Percentiles rank a stretch among this genome's conserved stretches.
phyloP scores from a whole-genome alignment of 2,113 vertebrate genomes.

The Elephas maximus region DNA sequence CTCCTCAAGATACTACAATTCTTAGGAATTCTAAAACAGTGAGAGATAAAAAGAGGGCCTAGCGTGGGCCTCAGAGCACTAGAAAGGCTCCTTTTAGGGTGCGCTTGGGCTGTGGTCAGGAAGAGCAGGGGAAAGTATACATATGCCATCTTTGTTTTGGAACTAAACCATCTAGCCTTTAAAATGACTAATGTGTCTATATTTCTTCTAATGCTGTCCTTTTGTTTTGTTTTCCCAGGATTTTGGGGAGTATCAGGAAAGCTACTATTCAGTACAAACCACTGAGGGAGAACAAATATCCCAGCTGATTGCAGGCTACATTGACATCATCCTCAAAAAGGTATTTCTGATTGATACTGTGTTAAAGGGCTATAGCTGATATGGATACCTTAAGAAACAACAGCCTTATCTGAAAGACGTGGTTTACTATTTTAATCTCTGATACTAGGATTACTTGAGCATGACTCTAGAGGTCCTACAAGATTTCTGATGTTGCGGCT shows the following conservation, averaged over 20 bases:
- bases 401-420: background rate
- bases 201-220: background rate
- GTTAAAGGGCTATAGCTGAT: background rate
- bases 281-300: constrained; percentile 99
- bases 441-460: background rate
- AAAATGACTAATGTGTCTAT: background rate
- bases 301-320: constrained; percentile 98
- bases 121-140: background rate
- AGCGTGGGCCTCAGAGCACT: background rate
- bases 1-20: background rate
- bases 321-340: constrained; percentile 99
- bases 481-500: background rate
- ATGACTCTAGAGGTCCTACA: background rate
- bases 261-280: constrained; percentile 99
- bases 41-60: background rate
- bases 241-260: constrained; percentile 99
- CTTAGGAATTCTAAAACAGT: background rate
- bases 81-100: background rate
- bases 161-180: background rate
- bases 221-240: constrained; percentile 88
- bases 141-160: background rate
- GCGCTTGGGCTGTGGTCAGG: background rate
- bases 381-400: background rate
- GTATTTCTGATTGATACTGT: constrained; percentile 82
- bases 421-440: background rate